phyloP scores from a whole-genome alignment of 2,797 vertebrate species.

The Acipenser oxyrinchus region DNA sequence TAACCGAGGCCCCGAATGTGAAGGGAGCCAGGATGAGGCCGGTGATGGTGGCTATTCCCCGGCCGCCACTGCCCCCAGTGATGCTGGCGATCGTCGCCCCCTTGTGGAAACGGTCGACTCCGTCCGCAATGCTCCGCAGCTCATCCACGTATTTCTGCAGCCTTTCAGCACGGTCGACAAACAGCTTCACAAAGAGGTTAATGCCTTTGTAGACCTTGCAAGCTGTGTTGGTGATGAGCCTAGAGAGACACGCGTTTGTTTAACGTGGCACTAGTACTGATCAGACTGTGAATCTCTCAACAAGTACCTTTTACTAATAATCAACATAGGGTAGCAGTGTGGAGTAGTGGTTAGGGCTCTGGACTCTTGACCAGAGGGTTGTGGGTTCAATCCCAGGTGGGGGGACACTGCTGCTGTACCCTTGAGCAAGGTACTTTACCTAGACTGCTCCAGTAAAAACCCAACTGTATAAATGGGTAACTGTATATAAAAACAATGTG shows the following conservation, averaged over 20 bases:
- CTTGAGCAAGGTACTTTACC: no score
- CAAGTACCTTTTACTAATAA: no score
- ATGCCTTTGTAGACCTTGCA: constrained; percentile 35
- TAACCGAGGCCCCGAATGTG: constrained; percentile 58
- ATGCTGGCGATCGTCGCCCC: constrained; percentile 53
- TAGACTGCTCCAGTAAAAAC: no score
- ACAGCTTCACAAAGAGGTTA: constrained; percentile 60
- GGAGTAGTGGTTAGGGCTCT: no score
- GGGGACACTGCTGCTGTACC: no score
- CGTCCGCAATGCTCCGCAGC: constrained; percentile 45
- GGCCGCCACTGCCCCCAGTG: constrained; percentile 49
- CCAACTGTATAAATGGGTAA: no score
- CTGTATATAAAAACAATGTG: no score
- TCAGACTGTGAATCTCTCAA: no score
- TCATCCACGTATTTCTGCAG: constrained; percentile 51
- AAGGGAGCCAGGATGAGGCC: constrained; percentile 62
- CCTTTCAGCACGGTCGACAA: constrained; percentile 46
- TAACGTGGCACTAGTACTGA: no score
- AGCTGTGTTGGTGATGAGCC: not conserved
- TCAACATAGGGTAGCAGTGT: no score
- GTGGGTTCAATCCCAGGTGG: no score
- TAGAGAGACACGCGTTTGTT: not conserved
- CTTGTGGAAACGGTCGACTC: constrained; percentile 58
- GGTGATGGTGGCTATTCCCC: constrained; percentile 64
- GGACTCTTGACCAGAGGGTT: no score